Base-by-base conservation (phyloP, 2,888 invertebrate genomes). In the Buathra laborator region DNA sequence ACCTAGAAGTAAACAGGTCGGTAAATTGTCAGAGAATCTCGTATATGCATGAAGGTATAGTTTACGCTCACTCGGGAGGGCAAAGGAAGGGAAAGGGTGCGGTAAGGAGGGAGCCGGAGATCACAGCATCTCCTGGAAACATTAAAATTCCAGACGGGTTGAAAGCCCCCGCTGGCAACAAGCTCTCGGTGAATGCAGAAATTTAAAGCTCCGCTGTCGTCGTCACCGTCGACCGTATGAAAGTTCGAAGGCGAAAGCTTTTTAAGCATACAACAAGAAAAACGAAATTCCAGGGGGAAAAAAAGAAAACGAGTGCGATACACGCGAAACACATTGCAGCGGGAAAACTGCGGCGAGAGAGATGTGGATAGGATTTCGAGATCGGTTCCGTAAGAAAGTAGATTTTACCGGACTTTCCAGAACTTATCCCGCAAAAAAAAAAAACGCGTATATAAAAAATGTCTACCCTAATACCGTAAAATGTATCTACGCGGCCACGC, bases 101-200 rank as follows among this genome's bases (percentile, higher is more conserved):
- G 9, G 32, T 14, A 29, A 67, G 43, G 43, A 68, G 43, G 53
- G 67, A 64, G 48, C 19, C 62, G 62, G 62, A 79, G 71, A 82
- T 81, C 72, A 16, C 16, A 44, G 72, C 37, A 46, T 66, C 66
- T 14, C 53, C 70, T 7, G 71, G 16, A 75, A 59, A 82, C 85
- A 85, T 85, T 85, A 79, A 85, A 85, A 85, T 85, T 85, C 79
- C 32, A 82, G 46, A 56, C 46, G 81, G 56, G 77, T 82, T 46
- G 70, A 76, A 79, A 66, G 71, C 12, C 48, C 44, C 43, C 37
- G 19, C 59, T 56, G 37, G 43, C 74, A 68, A 72, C 71, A 67
- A 46, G 46, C 74, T 44, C 66, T 24, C 16, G 64, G 70, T 51
- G 72, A 72, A 84, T 81, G 71, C 81, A 68, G 70, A 85, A 85